Evolutionary conservation across 2,888 invertebrate genomes (phyloP).

Genomic region (Chesias legatella): DNA sequence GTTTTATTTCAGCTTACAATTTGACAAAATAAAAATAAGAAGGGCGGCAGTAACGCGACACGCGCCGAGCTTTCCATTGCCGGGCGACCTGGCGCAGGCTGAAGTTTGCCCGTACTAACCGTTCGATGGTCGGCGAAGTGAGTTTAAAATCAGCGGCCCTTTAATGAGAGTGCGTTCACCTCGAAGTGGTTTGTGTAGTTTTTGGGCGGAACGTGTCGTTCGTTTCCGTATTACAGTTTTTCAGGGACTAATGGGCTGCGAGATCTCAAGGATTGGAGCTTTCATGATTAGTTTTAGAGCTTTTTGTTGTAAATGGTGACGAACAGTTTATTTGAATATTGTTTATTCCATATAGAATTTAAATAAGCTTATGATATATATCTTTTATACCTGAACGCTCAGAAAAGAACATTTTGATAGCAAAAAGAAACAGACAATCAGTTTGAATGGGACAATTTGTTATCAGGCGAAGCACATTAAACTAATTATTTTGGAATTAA

Average conservation of each 20-base stretch:
- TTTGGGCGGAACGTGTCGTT: conserved; percentile 54
- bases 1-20: conserved; percentile 79
- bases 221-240: conserved; percentile 65
- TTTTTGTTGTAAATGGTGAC: conserved; percentile 7
- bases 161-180: conserved; percentile 77
- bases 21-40: conserved; percentile 79
- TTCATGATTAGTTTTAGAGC: conserved; percentile 18
- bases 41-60: conserved; percentile 62
- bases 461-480: no score
- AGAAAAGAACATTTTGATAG: no score
- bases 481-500: no score
- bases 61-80: conserved; percentile 26
- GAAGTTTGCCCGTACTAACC: conserved; percentile 7
- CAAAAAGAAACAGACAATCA: no score
- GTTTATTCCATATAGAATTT: no score
- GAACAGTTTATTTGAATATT: neutral
- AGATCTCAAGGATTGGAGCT: conserved; percentile 20
- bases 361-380: no score
- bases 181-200: conserved; percentile 56
- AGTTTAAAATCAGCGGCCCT: conserved; percentile 61
- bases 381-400: no score
- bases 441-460: no score
- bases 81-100: neutral
- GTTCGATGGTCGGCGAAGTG: conserved; percentile 41
- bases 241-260: conserved; percentile 36